A percentile compares a stretch with the other conserved stretches of the same genome.
Conservation (phyloP, 2,113 vertebrate genomes). For the Oreochromis niloticus region DNA sequence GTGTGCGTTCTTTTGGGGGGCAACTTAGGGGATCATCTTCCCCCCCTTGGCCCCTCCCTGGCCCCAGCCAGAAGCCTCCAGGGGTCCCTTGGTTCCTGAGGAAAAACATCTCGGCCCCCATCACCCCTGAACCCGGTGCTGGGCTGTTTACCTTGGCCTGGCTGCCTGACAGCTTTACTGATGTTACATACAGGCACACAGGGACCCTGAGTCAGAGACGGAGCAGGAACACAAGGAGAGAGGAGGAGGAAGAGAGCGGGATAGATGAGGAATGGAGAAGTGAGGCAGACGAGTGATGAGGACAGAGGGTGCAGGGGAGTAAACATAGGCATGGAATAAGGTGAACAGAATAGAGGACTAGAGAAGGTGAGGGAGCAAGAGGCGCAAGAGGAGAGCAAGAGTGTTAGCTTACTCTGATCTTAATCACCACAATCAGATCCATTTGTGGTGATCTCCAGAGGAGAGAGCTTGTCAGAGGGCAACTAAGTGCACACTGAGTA, state of each 20-base stretch:
- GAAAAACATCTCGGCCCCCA: constrained; percentile 90
- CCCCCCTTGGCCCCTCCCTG: constrained; percentile 67
- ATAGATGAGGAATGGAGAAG: constrained; percentile 22
- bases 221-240: constrained; percentile 39
- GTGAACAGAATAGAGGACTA: not conserved
- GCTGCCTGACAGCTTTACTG: constrained; percentile 98
- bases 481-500: constrained; percentile 49
- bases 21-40: constrained; percentile 72
- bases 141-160: constrained; percentile 98
- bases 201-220: constrained; percentile 74
- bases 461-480: constrained; percentile 39
- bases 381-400: constrained; percentile 29
- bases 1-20: constrained; percentile 65
- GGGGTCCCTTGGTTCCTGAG: constrained; percentile 88
- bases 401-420: constrained; percentile 59
- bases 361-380: constrained; percentile 8
- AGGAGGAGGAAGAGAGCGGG: constrained; percentile 14
- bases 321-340: constrained; percentile 9
- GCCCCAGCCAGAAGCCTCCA: constrained; percentile 75
- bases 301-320: not conserved
- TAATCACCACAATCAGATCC: constrained; percentile 58
- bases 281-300: constrained; percentile 1
- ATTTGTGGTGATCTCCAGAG: constrained; percentile 51
- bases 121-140: constrained; percentile 97
- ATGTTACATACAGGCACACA: constrained; percentile 96